Evolutionary conservation across 2,113 vertebrate species (phyloP), one percentile per base, ranked within the genome.

Genomic region (Peromyscus maniculatus): DNA sequence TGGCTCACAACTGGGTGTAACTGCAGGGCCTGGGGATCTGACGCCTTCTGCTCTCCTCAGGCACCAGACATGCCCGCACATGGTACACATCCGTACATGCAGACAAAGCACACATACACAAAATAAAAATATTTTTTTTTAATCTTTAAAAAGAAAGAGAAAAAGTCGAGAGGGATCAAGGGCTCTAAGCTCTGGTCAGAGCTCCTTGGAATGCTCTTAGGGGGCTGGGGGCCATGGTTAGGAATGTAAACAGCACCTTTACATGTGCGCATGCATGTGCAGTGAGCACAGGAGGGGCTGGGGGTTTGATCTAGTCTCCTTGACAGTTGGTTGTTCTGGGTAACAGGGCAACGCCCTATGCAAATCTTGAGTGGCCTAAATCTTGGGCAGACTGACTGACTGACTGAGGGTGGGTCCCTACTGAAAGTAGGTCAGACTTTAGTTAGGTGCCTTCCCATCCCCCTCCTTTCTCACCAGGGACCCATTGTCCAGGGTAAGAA

Each of bases 381-480:
- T 97, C 89, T 72, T 72, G n/a, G 91, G 84, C 93, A 59, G 55
- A 52, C 94, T 95, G 72, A n/a, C 93, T 93, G 78, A 87, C 31
- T 39, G 78, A 93, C 86, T 88, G 83, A 93, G 91, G 95, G 96
- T 95, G 93, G 86, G 92, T 97, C 97, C 92, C 91, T 94, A 49
- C 62, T 59, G n/a, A 91, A 97, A 97, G 97, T 95, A 97, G 97
- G 97, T 97, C 96, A 97, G 80, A 52, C 93, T 95, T 93, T 92
- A 52, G 43, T 94, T 94, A 69, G 64, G 64, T 93, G 39, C 84
- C 69, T 95, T 94, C 93, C 97, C 91, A 91, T 92, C 90, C 96
- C 22, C 57, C 96, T 97, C 93, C 84, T 91, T 96, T 97, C 93
- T 97, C 91, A 97, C 62, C 49, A 69, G 94, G 80, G 71, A 95